Base-by-base conservation (phyloP, 2,113 vertebrate species). In the Plotosus lineatus region DNA sequence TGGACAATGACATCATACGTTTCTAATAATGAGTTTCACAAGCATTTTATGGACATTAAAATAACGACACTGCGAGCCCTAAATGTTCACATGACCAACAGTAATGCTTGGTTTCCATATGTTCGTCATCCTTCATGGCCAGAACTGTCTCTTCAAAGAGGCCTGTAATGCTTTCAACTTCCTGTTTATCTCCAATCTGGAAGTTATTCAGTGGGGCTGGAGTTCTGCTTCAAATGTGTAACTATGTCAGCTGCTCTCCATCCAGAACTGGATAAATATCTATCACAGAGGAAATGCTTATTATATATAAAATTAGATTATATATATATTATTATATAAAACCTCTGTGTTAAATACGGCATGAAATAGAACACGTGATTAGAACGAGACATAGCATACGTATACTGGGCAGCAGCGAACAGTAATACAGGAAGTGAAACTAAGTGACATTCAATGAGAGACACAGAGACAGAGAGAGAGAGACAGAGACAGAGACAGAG, bases 111-210 rank as follows among this genome's bases (percentile, higher is more conserved):
- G 31, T 38, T 42, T 72, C 83, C 61, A 42, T 23, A 63, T 33
- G 73, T 51, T 61, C 56, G 84, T 85, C 79, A 77, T 81, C 55
- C 50, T 72, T 77, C 66, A 60, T 71, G 79, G 40, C 60, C 50
- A n/a, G 79, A 72, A 77, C 4, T 15, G n/a, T 74, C 75, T 48
- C 75, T 23, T 68, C 65, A 60, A 4, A 63, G 10, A 84, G 82
- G 55, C 28, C 79, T 74, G 53, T 73, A 79, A 79, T 82, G 74
- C 81, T 46, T 80, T 38, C 77, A 82, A 69, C 69, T 84, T 87
- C 84, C 84, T 82, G 86, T 85, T 82, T 82, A 83, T 82, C 55
- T 65, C 38, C n/a, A 38, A 85, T 78, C 77, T 81, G 65, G 65
- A 42, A 80, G 73, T 72, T 69, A 78, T 69, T 66, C 78, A 82